Evolutionary conservation across 1,140 invertebrate genomes (phyloP), one percentile per base, ranked within the genome.

Genomic region (Melipona quadrifasciata): DNA sequence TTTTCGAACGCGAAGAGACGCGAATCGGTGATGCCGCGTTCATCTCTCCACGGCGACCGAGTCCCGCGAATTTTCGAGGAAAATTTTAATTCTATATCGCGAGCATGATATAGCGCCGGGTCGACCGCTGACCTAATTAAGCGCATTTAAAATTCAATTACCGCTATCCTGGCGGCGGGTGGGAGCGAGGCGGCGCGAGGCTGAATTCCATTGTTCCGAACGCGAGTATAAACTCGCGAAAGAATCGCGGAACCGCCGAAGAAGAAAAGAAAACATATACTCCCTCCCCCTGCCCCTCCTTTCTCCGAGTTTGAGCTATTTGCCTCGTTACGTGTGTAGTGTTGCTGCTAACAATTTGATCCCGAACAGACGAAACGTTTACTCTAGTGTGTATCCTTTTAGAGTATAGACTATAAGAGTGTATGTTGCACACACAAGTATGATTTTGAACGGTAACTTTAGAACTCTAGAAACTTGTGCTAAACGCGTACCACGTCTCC

Each of bases 141-240:
- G 55, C 82, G 57, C 90, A 93, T 93, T 92, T 91, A 91, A 89
- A 93, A 92, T 93, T 93, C 91, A 93, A 93, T 93, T 91, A 93
- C 72, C 74, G 87, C 65, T 75, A 34, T 71, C 81, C 64, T 19
- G 68, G 81, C 64, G 67, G 77, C 39, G 34, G 55, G 67, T 21
- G 53, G 34, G 21, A 68, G 53, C 80, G 75, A 31, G 70, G 14
- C 53, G 51, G 27, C 31, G 77, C 80, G 61, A 73, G 64, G 8
- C 82, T 34, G 77, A 57, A 91, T 87, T 88, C 79, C 82, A 87
- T 85, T 80, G 71, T 84, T 64, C 65, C 51, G 24, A 27, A 57
- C 80, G 65, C 0, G 53, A 31, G 27, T 65, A 51, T 79, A 65
- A 47, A 17, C 17, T 80, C 47, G 71, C 67, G 47, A 61, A 77